phyloP scores from a whole-genome alignment of 2,113 vertebrate genomes.

The Butorides virescens region DNA sequence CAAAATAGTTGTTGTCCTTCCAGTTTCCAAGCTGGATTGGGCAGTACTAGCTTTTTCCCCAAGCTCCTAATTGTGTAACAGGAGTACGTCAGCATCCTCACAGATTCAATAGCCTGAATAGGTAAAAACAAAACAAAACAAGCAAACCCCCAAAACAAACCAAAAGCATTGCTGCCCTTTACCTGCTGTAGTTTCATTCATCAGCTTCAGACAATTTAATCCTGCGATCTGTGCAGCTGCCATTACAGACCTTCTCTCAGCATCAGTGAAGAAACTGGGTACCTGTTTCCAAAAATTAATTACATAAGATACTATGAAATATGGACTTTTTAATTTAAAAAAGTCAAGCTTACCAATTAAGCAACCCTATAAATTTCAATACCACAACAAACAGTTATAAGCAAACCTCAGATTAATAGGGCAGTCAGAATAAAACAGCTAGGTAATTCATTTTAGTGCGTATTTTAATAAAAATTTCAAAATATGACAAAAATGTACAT shows the following conservation, averaged over 20 bases:
- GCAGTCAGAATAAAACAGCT: neutral
- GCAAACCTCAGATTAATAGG: neutral
- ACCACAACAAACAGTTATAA: neutral
- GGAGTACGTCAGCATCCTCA: neutral
- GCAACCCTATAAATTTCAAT: neutral
- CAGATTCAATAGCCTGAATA: neutral
- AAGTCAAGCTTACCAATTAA: neutral
- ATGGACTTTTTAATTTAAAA: neutral
- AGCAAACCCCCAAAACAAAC: neutral
- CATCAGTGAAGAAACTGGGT: constrained; percentile 93
- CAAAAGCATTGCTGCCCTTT: neutral
- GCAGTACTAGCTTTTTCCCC: neutral
- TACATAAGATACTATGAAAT: neutral
- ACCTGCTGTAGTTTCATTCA: constrained; percentile 97
- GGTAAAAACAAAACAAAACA: neutral
- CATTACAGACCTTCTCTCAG: constrained; percentile 90
- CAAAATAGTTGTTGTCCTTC: neutral
- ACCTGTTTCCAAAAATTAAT: constrained; percentile 74
- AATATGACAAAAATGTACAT: neutral
- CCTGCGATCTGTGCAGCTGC: constrained; percentile 92
- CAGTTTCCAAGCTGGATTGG: neutral
- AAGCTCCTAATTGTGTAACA: neutral
- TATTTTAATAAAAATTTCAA: neutral
- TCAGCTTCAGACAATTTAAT: constrained; percentile 91
- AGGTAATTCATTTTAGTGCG: neutral